These are phyloP conservation scores for Scaptomyza polygonia DNA, from an alignment of 2,888 invertebrate genomes.

Conservation along the genomic window DNA sequence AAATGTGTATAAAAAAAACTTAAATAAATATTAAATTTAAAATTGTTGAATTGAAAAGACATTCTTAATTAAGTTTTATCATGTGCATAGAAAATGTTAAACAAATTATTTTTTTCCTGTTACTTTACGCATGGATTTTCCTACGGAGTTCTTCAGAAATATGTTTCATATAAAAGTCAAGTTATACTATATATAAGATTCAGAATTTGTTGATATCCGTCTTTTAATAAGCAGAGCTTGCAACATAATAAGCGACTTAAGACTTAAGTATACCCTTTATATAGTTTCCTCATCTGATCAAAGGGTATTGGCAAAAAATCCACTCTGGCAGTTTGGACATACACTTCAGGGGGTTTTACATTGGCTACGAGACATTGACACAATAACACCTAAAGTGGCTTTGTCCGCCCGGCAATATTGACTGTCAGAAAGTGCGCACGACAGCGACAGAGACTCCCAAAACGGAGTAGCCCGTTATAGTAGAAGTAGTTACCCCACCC, in stretches of 20 bases:
- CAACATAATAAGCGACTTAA: neutral
- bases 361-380: slow-evolving; percentile 70
- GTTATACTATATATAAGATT: neutral
- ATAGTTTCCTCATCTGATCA: neutral
- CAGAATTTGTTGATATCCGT: neutral
- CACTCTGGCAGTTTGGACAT: slow-evolving; percentile 47
- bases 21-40: too few relatives aligned
- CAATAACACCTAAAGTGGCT: slow-evolving; percentile 79
- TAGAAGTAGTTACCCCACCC: slow-evolving; percentile 14
- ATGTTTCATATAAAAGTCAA: neutral
- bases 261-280: neutral
- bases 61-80: too few relatives aligned
- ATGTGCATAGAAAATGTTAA: too few relatives aligned
- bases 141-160: neutral
- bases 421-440: slow-evolving; percentile 78
- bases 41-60: too few relatives aligned
- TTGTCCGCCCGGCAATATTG: slow-evolving; percentile 75
- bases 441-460: slow-evolving; percentile 45
- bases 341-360: slow-evolving; percentile 44
- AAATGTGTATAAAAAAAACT: too few relatives aligned
- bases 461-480: slow-evolving; percentile 43
- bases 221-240: neutral
- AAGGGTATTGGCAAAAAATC: slow-evolving; percentile 42
- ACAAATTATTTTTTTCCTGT: too few relatives aligned
- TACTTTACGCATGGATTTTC: too few relatives aligned